These are phyloP conservation scores for Plagodis pulveraria DNA, from an alignment of 2,888 invertebrate species.

Conservation along the genomic window DNA sequence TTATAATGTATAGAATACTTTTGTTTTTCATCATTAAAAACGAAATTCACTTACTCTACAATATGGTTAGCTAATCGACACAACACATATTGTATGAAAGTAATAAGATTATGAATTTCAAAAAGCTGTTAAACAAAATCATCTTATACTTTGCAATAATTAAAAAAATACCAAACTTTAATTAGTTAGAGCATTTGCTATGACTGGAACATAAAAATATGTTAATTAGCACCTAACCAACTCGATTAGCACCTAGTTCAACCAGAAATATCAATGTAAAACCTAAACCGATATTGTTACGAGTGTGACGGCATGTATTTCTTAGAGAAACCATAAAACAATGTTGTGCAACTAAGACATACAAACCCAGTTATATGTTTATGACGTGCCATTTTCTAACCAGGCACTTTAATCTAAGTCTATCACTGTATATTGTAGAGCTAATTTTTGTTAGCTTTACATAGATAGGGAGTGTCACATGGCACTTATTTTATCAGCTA, in stretches of 20 bases:
- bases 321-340: slow-evolving; percentile 5
- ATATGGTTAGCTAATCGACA: too few species aligned
- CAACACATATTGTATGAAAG: background rate
- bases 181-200: too few species aligned
- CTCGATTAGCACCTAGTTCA: too few species aligned
- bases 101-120: slow-evolving; percentile 3
- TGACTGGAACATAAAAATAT: too few species aligned
- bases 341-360: background rate
- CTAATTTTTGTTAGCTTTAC: slow-evolving; percentile 41
- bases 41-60: slow-evolving; percentile 7
- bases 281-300: background rate
- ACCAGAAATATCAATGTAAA: background rate
- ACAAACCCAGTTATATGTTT: slow-evolving; percentile 9
- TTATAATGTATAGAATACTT: background rate
- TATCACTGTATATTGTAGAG: slow-evolving; percentile 11
- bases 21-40: slow-evolving; percentile 7
- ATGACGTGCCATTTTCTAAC: slow-evolving; percentile 16
- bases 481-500: slow-evolving; percentile 76
- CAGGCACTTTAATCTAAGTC: slow-evolving; percentile 12
- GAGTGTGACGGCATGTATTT: background rate
- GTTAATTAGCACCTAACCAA: too few species aligned
- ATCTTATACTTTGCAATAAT: background rate
- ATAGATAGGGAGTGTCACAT: slow-evolving; percentile 78
- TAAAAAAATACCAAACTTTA: too few species aligned
- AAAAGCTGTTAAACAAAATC: background rate